Evolutionary conservation across 2,113 vertebrate genomes (phyloP), one percentile per base, ranked within the genome.

Genomic region (Triplophysa siluroides): DNA sequence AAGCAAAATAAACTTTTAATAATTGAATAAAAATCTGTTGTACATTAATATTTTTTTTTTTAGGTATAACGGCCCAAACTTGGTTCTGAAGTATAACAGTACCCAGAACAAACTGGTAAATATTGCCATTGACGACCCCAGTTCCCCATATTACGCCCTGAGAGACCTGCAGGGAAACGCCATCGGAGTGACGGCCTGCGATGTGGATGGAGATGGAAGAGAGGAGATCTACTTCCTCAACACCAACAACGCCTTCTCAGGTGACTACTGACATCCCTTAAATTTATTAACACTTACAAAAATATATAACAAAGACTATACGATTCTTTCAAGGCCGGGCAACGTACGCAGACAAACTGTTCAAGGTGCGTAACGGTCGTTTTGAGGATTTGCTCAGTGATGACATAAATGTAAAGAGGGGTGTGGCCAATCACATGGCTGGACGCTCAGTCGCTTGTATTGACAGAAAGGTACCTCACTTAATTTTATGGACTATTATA

Each of bases 181-280:
- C 83, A 99, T 98, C 0, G 96, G 97, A 0, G 97, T 99, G 78
- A 93, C 97, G 0, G 97, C 97, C 75, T 99, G 97, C 0, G 97
- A 99, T 88, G 95, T 99, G 0, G 97, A 98, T 0, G 97, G 97
- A 47, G 97, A 99, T 0, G 96, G 97, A 81, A 93, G 88, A 0
- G 97, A 99, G 86, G 97, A 99, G 87, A 95, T 99, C 89, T 99
- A 98, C 89, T 97, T 99, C 91, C 96, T 99, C 89, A 99, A 99
- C 88, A 98, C 97, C 86, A 99, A 99, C 87, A 96, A 96, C 0
- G 97, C 97, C 61, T 98, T 95, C 89, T 98, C 97, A 2, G 97
- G 97, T 99, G 50, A 52, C 50, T 52, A 33, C 63, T 24, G 11
- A 21, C 58, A 76, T 13, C 4, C 5, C n/a, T 19, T 24, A 63